Evolutionary conservation across 2,888 invertebrate genomes (phyloP), one percentile per base, ranked within the genome.

Genomic region (Desoria tigrina): DNA sequence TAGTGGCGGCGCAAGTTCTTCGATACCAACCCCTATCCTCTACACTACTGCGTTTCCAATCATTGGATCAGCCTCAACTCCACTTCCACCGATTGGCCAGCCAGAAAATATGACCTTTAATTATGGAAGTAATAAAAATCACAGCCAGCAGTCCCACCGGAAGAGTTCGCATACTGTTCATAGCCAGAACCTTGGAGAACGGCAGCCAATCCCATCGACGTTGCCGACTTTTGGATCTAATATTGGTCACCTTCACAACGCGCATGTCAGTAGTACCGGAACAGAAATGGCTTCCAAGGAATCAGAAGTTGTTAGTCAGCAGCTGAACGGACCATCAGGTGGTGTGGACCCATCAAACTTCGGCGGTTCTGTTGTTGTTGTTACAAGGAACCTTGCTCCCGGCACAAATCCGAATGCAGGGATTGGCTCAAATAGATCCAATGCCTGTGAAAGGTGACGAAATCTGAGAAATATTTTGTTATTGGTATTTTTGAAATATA

Each of bases 301-400:
- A 18, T 23, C 21, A 7, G 27, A 26, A 4, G 32, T 3, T 7
- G 6, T 21, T 9, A 21, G 16, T 18, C 45, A 45, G 45, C 45
- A 45, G 16, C 4, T 16, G 2, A 55, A 55, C 32, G 55, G 28
- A 14, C 55, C 55, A 4, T 9, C 55, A 6, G 6, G 27, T 11
- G 45, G 42, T 3, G 54, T 26, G 18, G 42, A 37, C 42, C n/a
- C 55, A 3, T 18, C 55, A 28, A 42, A 21, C 21, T 37, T 50
- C 4, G 42, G 37, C 18, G 28, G 23, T 9, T 27, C 51, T 1
- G 49, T 39, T n/a, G 42, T n/a, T n/a, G n/a, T n/a, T n/a, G n/a
- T 61, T n/a, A 59, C 66, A 16, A 42, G 71, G 32, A 71, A 71
- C 51, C 57, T 71, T 11, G 68, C 71, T n/a, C 65, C 71, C 7